Conservation (phyloP, 2,888 invertebrate species). For the Alcis repandata region DNA sequence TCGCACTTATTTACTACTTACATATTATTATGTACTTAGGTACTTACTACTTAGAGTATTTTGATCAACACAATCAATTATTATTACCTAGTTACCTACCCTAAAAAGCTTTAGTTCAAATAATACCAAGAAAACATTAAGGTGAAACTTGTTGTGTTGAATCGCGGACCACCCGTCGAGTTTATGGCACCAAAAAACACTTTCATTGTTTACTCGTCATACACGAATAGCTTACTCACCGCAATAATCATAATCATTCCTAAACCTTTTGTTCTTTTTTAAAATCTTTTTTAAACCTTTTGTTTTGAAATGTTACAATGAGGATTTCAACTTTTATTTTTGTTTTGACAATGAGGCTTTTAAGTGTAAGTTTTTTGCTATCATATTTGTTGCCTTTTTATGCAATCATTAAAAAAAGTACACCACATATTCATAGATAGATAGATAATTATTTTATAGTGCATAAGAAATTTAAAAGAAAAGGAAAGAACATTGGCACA, state of each 20-base stretch:
- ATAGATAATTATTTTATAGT: too few relatives aligned
- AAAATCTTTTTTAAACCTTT: conserved; percentile 34
- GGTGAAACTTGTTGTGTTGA: not conserved
- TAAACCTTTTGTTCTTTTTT: conserved; percentile 38
- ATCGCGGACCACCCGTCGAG: conserved; percentile 42
- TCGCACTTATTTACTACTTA: too few relatives aligned
- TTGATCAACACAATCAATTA: too few relatives aligned
- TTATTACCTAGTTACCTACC: too few relatives aligned
- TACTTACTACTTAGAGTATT: too few relatives aligned
- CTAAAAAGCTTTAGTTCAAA: too few relatives aligned
- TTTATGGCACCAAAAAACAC: conserved; percentile 40
- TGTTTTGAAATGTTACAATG: conserved; percentile 14
- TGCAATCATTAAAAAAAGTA: too few relatives aligned
- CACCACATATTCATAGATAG: too few relatives aligned
- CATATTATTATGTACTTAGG: too few relatives aligned
- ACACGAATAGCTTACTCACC: conserved; percentile 39
- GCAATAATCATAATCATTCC: conserved; percentile 33
- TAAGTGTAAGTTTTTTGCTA: not conserved
- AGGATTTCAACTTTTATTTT: conserved; percentile 2
- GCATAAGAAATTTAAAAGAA: too few relatives aligned
- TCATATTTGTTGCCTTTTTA: not conserved
- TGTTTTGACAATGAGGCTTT: conserved; percentile 8
- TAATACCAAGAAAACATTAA: too few relatives aligned
- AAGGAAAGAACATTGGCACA: too few relatives aligned
- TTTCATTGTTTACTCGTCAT: conserved; percentile 33